Conservation (phyloP, 2,888 invertebrate genomes). For the Oscheius sp. region DNA sequence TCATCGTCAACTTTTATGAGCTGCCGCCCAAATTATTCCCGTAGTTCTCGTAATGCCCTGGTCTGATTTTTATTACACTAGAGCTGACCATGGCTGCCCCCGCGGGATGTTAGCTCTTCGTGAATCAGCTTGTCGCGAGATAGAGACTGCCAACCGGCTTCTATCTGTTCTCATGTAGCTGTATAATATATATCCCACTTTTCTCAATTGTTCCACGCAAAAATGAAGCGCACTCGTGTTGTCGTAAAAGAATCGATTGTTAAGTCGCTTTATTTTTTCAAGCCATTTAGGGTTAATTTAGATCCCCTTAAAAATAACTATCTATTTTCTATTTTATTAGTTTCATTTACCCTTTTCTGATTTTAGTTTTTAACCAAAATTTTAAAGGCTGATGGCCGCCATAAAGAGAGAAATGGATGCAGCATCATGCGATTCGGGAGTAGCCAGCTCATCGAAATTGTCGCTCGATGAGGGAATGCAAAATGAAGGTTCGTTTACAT, state of each 20-base stretch:
- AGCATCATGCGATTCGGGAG: conserved; percentile 28
- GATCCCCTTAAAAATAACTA: no score
- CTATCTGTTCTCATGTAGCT: no score
- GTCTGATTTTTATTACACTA: conserved; percentile 16
- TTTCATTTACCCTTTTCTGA: no score
- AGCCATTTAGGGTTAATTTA: no score
- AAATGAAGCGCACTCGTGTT: no score
- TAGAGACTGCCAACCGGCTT: neutral
- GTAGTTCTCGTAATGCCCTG: conserved; percentile 8
- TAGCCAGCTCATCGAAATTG: conserved; percentile 26
- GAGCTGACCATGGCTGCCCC: conserved; percentile 2
- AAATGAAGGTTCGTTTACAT: conserved; percentile 11
- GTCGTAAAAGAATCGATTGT: no score
- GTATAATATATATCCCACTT: neutral
- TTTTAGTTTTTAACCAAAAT: no score
- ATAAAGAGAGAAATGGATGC: conserved; percentile 28
- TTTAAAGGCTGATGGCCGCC: no score
- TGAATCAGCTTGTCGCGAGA: conserved; percentile 17
- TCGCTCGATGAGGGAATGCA: conserved; percentile 10
- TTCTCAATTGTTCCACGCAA: no score
- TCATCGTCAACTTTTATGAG: neutral
- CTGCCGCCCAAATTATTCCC: neutral
- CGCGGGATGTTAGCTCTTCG: conserved; percentile 12
- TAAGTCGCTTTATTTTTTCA: no score
- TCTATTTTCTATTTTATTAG: no score